Evolutionary conservation across 2,888 invertebrate species (phyloP).

Genomic region (Cancer borealis): DNA sequence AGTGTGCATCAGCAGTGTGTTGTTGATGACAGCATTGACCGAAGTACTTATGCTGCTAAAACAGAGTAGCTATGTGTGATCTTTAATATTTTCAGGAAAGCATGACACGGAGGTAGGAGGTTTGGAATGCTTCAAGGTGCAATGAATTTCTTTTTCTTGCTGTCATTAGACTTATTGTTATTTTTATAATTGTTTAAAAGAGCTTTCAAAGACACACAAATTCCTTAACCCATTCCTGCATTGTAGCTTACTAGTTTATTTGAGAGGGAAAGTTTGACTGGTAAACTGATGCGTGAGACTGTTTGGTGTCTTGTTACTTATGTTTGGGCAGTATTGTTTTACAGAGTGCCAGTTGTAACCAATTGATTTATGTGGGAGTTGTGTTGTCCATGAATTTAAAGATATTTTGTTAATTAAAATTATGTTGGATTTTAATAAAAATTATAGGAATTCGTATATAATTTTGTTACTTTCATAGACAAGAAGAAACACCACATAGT

Average conservation of each 20-base stretch:
- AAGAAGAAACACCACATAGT: background rate
- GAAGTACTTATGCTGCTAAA: background rate
- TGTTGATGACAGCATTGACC: background rate
- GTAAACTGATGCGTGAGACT: background rate
- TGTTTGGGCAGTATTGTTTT: slow-evolving; percentile 4
- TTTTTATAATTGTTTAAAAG: background rate
- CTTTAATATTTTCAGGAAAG: background rate
- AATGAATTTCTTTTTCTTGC: background rate
- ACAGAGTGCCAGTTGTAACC: background rate
- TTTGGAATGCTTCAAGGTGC: background rate
- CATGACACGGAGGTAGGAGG: background rate
- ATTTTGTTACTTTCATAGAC: background rate
- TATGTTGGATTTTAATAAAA: slow-evolving; percentile 6
- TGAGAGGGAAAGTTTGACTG: background rate
- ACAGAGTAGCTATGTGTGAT: background rate
- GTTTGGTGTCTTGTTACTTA: background rate
- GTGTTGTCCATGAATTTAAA: background rate
- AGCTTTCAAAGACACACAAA: background rate
- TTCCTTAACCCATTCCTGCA: background rate
- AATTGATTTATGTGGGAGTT: background rate
- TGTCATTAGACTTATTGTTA: background rate
- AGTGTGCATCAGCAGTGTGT: background rate
- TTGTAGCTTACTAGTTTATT: background rate
- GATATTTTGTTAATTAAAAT: background rate
- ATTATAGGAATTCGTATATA: background rate